These are phyloP conservation scores for Achlya flavicornis DNA, from an alignment of 2,888 invertebrate species.

Conservation along the genomic window DNA sequence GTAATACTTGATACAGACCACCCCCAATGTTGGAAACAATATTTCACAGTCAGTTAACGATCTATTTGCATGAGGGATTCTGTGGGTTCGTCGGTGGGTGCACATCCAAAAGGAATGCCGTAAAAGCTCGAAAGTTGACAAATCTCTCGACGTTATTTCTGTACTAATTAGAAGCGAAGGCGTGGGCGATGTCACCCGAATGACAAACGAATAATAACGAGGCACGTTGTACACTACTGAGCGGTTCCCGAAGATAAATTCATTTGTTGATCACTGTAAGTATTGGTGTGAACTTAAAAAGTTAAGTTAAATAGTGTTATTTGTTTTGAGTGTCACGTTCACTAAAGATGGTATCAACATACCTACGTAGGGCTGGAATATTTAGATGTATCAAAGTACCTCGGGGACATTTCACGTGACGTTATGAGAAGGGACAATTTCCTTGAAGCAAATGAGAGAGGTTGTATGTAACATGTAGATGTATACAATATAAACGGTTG, in stretches of 20 bases:
- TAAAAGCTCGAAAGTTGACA: slow-evolving; percentile 81
- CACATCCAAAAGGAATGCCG: slow-evolving; percentile 73
- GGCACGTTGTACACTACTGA: slow-evolving; percentile 28
- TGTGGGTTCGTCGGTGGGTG: slow-evolving; percentile 50
- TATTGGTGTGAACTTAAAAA: slow-evolving; percentile 35
- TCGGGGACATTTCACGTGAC: slow-evolving; percentile 29
- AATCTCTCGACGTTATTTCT: slow-evolving; percentile 78
- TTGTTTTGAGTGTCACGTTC: slow-evolving; percentile 45
- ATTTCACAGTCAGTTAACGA: slow-evolving; percentile 75
- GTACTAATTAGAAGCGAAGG: slow-evolving; percentile 79
- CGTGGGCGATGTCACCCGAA: slow-evolving; percentile 63
- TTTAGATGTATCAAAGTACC: slow-evolving; percentile 29
- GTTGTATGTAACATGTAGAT: neutral
- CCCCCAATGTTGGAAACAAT: slow-evolving; percentile 64
- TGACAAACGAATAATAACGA: slow-evolving; percentile 61
- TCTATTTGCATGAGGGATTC: slow-evolving; percentile 68
- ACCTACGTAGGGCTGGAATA: slow-evolving; percentile 23
- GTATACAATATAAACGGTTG: neutral
- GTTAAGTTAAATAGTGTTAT: slow-evolving; percentile 35
- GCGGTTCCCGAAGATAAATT: slow-evolving; percentile 53
- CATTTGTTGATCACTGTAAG: slow-evolving; percentile 49
- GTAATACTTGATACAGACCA: slow-evolving; percentile 54
- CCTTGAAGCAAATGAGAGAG: neutral
- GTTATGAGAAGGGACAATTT: slow-evolving; percentile 20
- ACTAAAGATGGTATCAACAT: slow-evolving; percentile 24